These are phyloP conservation scores for Ctenicera cuprea DNA, from an alignment of 2,888 invertebrate species.

Conservation along the genomic window DNA sequence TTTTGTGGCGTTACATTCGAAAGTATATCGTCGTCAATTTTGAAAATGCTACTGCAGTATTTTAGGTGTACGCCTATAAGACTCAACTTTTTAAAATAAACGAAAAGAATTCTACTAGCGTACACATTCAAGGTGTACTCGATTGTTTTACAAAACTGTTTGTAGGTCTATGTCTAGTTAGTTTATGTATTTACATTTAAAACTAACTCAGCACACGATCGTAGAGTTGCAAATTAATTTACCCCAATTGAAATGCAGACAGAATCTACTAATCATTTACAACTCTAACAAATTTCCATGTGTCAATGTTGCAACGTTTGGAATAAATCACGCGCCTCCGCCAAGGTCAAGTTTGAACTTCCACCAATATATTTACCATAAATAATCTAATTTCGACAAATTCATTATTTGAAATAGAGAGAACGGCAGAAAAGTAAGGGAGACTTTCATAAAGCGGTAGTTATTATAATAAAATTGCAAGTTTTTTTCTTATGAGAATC, in stretches of 20 bases:
- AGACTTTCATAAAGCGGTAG: not conserved
- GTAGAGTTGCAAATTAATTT: not conserved
- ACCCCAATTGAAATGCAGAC: conserved; percentile 3
- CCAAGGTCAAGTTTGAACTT: not conserved
- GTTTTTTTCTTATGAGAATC: not conserved
- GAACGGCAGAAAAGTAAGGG: not conserved
- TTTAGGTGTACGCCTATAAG: too few relatives aligned
- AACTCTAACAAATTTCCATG: conserved; percentile 8
- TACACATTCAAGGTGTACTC: too few relatives aligned
- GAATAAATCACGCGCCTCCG: not conserved
- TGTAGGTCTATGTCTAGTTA: too few relatives aligned
- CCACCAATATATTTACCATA: not conserved
- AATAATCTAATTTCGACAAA: too few relatives aligned
- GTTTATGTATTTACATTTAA: not conserved
- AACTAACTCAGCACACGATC: not conserved
- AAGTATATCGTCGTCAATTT: too few relatives aligned
- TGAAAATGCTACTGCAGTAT: too few relatives aligned
- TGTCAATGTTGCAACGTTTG: conserved; percentile 6
- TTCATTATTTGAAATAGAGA: too few relatives aligned
- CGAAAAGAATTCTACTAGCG: too few relatives aligned
- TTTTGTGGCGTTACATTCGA: too few relatives aligned
- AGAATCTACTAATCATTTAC: not conserved
- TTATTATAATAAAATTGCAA: not conserved
- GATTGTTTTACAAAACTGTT: too few relatives aligned
- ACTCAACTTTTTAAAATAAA: too few relatives aligned